These are phyloP conservation scores for Apoda limacodes DNA, from an alignment of 2,888 invertebrate species.

Conservation along the genomic window DNA sequence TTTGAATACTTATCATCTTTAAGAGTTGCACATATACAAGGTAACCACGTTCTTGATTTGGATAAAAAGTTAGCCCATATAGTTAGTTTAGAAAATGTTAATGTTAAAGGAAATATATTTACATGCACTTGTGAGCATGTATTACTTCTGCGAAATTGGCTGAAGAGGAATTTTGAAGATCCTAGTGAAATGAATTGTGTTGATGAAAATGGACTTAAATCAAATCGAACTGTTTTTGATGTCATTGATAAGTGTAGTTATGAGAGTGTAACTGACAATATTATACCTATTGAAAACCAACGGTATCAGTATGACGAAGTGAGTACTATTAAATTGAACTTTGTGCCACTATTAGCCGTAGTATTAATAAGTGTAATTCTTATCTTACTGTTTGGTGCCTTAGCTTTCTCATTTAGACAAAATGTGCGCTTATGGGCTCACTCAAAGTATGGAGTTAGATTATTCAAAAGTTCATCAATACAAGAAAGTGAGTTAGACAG, in stretches of 20 bases:
- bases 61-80: slow-evolving; percentile 74
- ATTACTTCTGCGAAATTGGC: slow-evolving; percentile 74
- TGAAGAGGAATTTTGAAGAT: slow-evolving; percentile 73
- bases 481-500: slow-evolving; percentile 70
- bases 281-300: slow-evolving; percentile 66
- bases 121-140: slow-evolving; percentile 81
- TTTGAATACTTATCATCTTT: slow-evolving; percentile 79
- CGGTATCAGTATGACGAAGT: slow-evolving; percentile 74
- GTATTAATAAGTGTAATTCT: slow-evolving; percentile 79
- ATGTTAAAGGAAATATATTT: slow-evolving; percentile 81
- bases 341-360: slow-evolving; percentile 81
- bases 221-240: slow-evolving; percentile 58
- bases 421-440: slow-evolving; percentile 85
- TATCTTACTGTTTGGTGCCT: slow-evolving; percentile 76
- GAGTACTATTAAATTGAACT: slow-evolving; percentile 74
- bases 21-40: slow-evolving; percentile 78
- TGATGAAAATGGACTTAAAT: slow-evolving; percentile 55
- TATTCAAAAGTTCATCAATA: slow-evolving; percentile 75
- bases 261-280: slow-evolving; percentile 64
- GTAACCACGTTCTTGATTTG: slow-evolving; percentile 80
- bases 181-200: slow-evolving; percentile 75
- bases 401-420: slow-evolving; percentile 81
- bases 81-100: slow-evolving; percentile 72
- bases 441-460: slow-evolving; percentile 81
- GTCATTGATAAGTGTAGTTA: slow-evolving; percentile 60